Base-by-base conservation (phyloP, 2,797 vertebrate genomes). In the Premnoplex brunnescens region DNA sequence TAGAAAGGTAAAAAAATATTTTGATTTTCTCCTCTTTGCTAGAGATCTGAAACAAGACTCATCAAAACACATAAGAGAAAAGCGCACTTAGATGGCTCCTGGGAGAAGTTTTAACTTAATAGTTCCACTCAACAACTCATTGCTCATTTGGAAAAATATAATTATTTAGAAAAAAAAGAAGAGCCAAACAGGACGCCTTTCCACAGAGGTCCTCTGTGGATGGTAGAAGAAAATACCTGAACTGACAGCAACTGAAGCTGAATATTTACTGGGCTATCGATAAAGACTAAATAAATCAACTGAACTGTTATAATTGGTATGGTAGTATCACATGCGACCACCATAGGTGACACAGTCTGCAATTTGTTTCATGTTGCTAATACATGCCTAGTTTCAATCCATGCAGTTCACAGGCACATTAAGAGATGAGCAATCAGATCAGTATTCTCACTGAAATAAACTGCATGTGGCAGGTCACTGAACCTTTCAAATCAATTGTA, bases 361-460 rank as follows among this genome's bases (percentile, higher is more conserved):
- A 89, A 34, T 46, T 51, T 69, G 21, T 51, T 93, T 79, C 26
- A n/a, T 3, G 0, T 44, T 80, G 30, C 10, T 12, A 81, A 41
- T 24, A 52, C 13, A 39, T 0, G 0, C 14, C 28, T 48, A 30
- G 24, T 20, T 22, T 80, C 4, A 14, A 77, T 16, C 49, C 34
- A 11, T 8, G 9, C 79, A 48, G 16, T 59, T 75, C 48, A 75
- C 1, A 1, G 5, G 28, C 59, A 24, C 23, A 55, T 48, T n/a
- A 75, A 66, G 46, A 84, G 32, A 49, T 56, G 11, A 92, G 49
- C 34, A 81, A 88, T 54, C 15, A 41, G 27, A 48, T 58, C 37
- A 55, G 44, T 63, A 77, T 72, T 83, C 52, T 85, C 43, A 78
- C 12, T 54, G 59, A 78, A 78, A 88, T 17, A 88, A 90, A 91